These are phyloP conservation scores for Allacma fusca DNA, from an alignment of 2,888 invertebrate species.

Conservation along the genomic window DNA sequence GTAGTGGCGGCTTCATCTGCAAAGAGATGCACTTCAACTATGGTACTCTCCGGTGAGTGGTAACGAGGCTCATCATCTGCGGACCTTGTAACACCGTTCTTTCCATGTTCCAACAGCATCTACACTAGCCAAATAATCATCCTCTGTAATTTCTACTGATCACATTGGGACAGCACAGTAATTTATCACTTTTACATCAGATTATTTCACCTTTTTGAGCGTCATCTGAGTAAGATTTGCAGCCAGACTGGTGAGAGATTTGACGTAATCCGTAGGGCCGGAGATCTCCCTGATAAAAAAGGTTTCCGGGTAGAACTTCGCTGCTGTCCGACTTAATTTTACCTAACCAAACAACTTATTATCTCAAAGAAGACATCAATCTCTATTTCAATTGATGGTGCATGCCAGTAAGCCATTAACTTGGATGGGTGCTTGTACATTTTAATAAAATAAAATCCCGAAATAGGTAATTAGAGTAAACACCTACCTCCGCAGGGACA, in stretches of 20 bases:
- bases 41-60: constrained; percentile 39
- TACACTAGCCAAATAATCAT: neutral
- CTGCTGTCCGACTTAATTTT: constrained; percentile 29
- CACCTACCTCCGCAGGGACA: constrained; percentile 67
- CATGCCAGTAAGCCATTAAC: no score
- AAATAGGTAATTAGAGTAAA: neutral
- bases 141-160: no score
- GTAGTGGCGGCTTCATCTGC: neutral
- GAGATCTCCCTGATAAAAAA: constrained; percentile 35
- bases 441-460: no score
- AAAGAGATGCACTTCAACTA: constrained; percentile 34
- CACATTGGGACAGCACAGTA: no score
- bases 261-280: constrained; percentile 35
- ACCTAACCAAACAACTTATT: no score
- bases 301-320: constrained; percentile 32
- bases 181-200: no score
- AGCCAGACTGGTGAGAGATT: constrained; percentile 13
- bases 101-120: neutral
- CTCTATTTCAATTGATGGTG: no score
- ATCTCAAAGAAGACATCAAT: no score
- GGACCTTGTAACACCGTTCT: neutral
- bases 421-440: no score
- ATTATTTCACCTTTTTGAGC: constrained; percentile 25
- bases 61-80: constrained; percentile 24
- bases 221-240: constrained; percentile 27